Evolutionary conservation across 2,888 invertebrate genomes (phyloP), one percentile per base, ranked within the genome.

Genomic region (Cyclophora punctaria): DNA sequence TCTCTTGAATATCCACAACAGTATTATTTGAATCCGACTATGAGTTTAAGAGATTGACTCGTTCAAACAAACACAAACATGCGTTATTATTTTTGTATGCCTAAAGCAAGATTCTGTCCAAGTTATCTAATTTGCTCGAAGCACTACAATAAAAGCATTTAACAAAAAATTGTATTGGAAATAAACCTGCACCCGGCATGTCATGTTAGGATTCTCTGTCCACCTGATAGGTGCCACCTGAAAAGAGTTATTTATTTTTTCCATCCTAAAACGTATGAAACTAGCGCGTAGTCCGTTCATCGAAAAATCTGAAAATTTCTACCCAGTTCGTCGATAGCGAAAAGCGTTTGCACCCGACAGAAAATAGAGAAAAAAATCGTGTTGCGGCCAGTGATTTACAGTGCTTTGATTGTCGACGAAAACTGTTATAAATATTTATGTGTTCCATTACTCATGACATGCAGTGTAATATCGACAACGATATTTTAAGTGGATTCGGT

Each of bases 371-470:
- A 54, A 57, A 55, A 34, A 45, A 42, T n/a, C 35, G 46, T 47
- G 51, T 50, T 51, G 46, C 47, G 50, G 49, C 44, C 63, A 62
- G 68, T 73, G 71, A 73, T 73, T 73, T 72, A 70, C 65, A 59
- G 60, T 53, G 59, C 57, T 70, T 70, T 71, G 73, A 72, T 74
- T 67, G 69, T 66, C 67, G 64, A 63, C 63, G 65, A 70, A 72
- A 71, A 68, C 62, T 64, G 61, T 57, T 58, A 69, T 67, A 63
- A 63, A 66, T 65, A 69, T 66, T 67, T 65, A 66, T 63, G 58
- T 56, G 52, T 55, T 55, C 55, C 58, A 61, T 62, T 64, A 58
- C 62, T 56, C 50, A 52, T 62, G 60, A 52, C 62, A 52, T 52
- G 52, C 45, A 59, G 58, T 64, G 65, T 65, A 65, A 64, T 64